A percentile compares a stretch with the other conserved stretches of the same genome.
These are phyloP conservation scores for Psophia crepitans DNA, from an alignment of 2,113 vertebrate species.

Conservation along the genomic window DNA sequence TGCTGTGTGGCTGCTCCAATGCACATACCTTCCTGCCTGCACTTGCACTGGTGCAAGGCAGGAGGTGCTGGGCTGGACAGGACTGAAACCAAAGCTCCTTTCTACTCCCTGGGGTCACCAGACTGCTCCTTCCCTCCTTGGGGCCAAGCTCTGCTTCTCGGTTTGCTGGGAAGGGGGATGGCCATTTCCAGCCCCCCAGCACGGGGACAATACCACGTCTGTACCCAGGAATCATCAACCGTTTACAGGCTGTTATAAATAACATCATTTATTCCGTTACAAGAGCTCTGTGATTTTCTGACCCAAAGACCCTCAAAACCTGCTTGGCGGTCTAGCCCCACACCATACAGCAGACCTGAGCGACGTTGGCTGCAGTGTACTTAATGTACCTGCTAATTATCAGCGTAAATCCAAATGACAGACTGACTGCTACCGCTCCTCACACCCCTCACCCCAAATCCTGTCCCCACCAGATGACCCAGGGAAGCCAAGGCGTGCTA, in stretches of 20 bases:
- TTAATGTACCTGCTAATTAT: neutral
- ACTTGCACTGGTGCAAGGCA: neutral
- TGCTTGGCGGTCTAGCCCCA: neutral
- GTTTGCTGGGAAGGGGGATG: neutral
- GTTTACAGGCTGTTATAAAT: neutral
- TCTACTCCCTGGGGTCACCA: neutral
- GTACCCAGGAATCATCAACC: neutral
- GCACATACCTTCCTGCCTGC: neutral
- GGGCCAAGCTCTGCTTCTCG: neutral
- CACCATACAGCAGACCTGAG: neutral
- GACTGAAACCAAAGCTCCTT: neutral
- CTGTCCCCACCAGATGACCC: neutral
- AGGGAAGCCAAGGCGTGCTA: neutral
- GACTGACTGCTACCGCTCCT: accelerated
- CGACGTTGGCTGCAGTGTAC: accelerated
- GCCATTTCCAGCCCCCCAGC: neutral
- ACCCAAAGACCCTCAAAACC: neutral
- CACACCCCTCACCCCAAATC: neutral
- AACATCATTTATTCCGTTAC: neutral
- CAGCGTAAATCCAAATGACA: neutral
- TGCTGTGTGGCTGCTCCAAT: accelerated
- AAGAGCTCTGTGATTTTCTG: neutral
- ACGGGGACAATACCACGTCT: neutral
- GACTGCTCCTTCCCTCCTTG: neutral
- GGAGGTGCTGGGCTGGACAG: neutral